A percentile compares a stretch with the other conserved stretches of the same genome.
phyloP scores from a whole-genome alignment of 2,113 vertebrate genomes.

The Chauna torquata region DNA sequence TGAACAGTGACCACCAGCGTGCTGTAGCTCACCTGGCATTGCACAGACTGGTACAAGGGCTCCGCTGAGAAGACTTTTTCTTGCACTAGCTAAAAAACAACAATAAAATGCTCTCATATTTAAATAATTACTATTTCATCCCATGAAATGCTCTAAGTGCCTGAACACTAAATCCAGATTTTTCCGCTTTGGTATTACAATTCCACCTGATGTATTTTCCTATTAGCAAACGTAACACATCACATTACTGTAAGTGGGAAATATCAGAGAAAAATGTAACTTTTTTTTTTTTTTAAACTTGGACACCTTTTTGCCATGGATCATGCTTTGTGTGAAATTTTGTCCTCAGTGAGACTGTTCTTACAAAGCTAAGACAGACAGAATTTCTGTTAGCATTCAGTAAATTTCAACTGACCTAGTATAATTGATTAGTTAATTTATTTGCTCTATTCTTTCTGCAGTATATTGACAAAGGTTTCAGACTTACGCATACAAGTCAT shows the following conservation, averaged over 20 bases:
- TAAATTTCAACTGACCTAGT: background rate
- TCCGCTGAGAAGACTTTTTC: background rate
- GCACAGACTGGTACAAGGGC: background rate
- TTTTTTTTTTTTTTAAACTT: background rate
- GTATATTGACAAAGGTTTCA: slow-evolving; percentile 28
- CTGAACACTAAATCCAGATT: background rate
- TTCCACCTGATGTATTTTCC: background rate
- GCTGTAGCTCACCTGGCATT: background rate
- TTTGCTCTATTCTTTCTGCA: slow-evolving; percentile 7
- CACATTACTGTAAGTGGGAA: background rate
- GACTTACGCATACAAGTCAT: background rate
- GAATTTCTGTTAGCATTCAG: background rate
- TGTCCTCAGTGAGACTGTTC: background rate
- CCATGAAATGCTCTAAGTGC: background rate
- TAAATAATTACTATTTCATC: background rate
- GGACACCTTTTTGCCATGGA: background rate
- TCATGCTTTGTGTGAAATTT: background rate
- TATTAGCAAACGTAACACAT: background rate
- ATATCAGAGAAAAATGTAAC: background rate
- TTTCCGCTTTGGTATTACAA: background rate
- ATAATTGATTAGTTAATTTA: slow-evolving; percentile 19
- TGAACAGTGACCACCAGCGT: background rate
- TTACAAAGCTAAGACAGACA: background rate
- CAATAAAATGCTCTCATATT: background rate
- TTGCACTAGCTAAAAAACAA: background rate